Base-by-base conservation (phyloP, 2,113 vertebrate species). In the Nothobranchius furzeri region DNA sequence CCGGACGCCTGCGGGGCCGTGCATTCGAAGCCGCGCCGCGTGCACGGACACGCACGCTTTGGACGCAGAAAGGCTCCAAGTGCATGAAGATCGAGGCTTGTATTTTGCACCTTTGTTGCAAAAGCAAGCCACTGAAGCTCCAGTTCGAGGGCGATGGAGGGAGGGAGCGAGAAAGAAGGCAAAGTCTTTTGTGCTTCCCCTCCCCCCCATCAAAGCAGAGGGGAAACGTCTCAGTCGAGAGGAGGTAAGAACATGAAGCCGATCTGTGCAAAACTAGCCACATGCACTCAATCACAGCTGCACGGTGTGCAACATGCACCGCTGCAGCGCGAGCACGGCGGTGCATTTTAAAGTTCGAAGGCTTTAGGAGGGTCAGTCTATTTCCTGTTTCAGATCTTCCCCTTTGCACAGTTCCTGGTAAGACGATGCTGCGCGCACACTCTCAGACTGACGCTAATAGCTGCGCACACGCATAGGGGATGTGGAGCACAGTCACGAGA, bases 121-220 rank as follows among this genome's bases (percentile, higher is more conserved):
- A 61, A 7, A 94, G 91, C 93, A 88, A 93, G 93, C 91, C 90
- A 89, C 93, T 82, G 93, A 93, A 90, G 84, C 92, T 87, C 84
- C 88, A 72, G 71, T 49, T 84, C 84, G 81, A 87, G 83, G 77
- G 82, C 84, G 88, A 92, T 91, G 91, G 91, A 93, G 91, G 92
- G 91, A 92, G 91, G 91, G 89, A 93, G 91, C 73, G 93, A 95
- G 93, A 94, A 91, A 92, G 93, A 93, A 95, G 94, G 95, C 95
- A 95, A 95, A 96, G 95, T 94, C 94, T 96, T 95, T 95, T 95
- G 95, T 95, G 95, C 94, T 92, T 91, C 94, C 95, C 95, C 93
- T 94, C 95, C 95, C 94, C 95, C 92, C 78, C 95, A 94, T 78
- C 95, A 92, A 83, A 95, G 95, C 94, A 93, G 89, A 95, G 95